Base-by-base conservation (phyloP, 2,797 vertebrate species). In the Eulemur rubriventer region DNA sequence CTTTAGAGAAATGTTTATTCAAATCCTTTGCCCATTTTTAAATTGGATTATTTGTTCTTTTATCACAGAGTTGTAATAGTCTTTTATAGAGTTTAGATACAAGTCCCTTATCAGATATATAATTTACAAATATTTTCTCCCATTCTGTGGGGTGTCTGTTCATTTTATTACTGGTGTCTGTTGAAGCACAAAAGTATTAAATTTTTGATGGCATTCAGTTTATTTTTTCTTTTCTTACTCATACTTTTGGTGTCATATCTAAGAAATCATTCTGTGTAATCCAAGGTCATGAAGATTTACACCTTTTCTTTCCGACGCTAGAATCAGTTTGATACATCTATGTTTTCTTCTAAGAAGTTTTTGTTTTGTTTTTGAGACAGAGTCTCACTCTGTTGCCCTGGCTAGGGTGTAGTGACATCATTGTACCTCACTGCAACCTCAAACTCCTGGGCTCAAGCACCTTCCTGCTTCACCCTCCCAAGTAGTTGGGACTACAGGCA, bases 151-250 rank as follows among this genome's bases (percentile, higher is more conserved):
- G 67, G 28, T 72, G 38, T 78, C 28, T 93, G 95, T 94, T 90
- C 4, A 91, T 22, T 63, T 92, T 35, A 35, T 89, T 94, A 13
- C 46, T 81, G 30, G 41, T 87, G 5, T 61, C 48, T 17, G 67
- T 10, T 59, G 48, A 95, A 89, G 28, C 16, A 65, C 6, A 76
- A 33, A 67, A 90, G 43, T 90, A 84, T 88, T 18, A 59, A 94
- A 93, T 52, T 92, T 95, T 93, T 96, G 43, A 46, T 70, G 11
- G 55, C n/a, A 12, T 57, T 22, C 13, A 78, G 52, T 55, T 63
- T 87, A 24, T 59, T 79, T 97, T 81, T 78, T 85, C 6, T 94
- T 89, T 78, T 43, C 52, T 87, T 87, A 35, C 35, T 94, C 17
- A 55, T 85, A 55, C 3, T 85, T 96, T 85, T 92, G 35, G 8